Percentiles rank a stretch among this genome's conserved stretches.
Conservation (phyloP, 2,113 vertebrate species). For the Thinocorus orbignyianus region DNA sequence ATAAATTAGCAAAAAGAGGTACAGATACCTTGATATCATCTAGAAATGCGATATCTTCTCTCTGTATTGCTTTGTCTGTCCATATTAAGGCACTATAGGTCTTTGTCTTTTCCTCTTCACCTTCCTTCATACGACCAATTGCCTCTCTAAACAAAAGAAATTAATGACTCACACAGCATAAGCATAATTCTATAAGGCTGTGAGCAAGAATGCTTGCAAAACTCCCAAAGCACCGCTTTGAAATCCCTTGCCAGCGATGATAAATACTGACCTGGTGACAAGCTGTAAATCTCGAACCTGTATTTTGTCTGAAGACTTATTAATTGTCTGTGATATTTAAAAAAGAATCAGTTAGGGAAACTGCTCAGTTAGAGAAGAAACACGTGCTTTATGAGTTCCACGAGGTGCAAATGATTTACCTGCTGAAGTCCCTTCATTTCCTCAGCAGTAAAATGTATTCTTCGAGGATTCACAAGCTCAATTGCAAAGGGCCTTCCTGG, state of each 20-base stretch:
- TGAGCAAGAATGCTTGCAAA: not conserved
- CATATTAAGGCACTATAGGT: constrained; percentile 94
- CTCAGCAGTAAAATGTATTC: constrained; percentile 71
- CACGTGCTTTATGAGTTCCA: not conserved
- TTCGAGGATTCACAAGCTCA: constrained; percentile 93
- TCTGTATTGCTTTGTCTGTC: constrained; percentile 83
- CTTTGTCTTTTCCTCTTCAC: constrained; percentile 97
- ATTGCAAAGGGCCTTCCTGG: constrained; percentile 96
- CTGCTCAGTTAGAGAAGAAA: not conserved
- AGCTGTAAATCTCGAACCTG: constrained; percentile 93
- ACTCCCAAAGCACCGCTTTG: not conserved
- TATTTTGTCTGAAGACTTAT: constrained; percentile 92
- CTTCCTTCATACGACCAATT: constrained; percentile 93
- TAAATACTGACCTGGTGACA: constrained; percentile 85
- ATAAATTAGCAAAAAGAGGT: not conserved
- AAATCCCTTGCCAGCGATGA: not conserved
- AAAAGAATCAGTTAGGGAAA: constrained; percentile 38
- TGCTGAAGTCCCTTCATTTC: constrained; percentile 90
- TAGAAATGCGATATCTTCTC: constrained; percentile 84
- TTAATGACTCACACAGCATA: constrained; percentile 25
- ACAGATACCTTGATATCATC: constrained; percentile 82
- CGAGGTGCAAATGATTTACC: constrained; percentile 73
- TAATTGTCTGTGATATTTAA: constrained; percentile 82
- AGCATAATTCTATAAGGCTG: not conserved
- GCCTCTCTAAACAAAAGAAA: constrained; percentile 84